Evolutionary conservation across 2,113 vertebrate species (phyloP).

Genomic region (Paedocypris sp.): DNA sequence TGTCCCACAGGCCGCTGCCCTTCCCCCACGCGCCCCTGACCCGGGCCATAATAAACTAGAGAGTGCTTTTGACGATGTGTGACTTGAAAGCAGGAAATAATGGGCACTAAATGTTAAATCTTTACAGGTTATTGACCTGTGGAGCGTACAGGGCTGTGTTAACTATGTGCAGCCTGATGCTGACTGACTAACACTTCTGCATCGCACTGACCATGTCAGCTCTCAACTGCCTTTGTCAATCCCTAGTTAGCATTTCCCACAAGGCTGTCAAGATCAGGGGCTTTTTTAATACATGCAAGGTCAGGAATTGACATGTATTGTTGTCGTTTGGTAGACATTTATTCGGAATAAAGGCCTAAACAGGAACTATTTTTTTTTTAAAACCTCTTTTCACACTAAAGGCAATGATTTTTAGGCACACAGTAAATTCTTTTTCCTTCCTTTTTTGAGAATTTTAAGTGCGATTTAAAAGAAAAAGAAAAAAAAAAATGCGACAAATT

Average conservation of each 20-base stretch:
- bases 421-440: too few relatives aligned
- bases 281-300: neutral
- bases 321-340: too few relatives aligned
- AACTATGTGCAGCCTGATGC: slow-evolving; percentile 19
- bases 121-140: slow-evolving; percentile 63
- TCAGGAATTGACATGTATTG: too few relatives aligned
- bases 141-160: slow-evolving; percentile 30
- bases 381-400: too few relatives aligned
- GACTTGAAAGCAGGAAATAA: slow-evolving; percentile 68
- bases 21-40: slow-evolving; percentile 36
- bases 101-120: slow-evolving; percentile 63
- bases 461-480: too few relatives aligned
- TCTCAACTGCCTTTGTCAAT: slow-evolving; percentile 9
- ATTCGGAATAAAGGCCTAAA: too few relatives aligned
- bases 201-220: neutral
- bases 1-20: slow-evolving; percentile 31
- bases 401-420: too few relatives aligned
- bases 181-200: slow-evolving; percentile 19
- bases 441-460: too few relatives aligned
- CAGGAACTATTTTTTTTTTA: too few relatives aligned
- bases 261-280: neutral
- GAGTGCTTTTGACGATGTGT: slow-evolving; percentile 59
- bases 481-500: too few relatives aligned
- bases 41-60: slow-evolving; percentile 54
- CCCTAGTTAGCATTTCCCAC: neutral